These are phyloP conservation scores for Centropus unirufus DNA, from an alignment of 2,113 vertebrate species.

Conservation along the genomic window DNA sequence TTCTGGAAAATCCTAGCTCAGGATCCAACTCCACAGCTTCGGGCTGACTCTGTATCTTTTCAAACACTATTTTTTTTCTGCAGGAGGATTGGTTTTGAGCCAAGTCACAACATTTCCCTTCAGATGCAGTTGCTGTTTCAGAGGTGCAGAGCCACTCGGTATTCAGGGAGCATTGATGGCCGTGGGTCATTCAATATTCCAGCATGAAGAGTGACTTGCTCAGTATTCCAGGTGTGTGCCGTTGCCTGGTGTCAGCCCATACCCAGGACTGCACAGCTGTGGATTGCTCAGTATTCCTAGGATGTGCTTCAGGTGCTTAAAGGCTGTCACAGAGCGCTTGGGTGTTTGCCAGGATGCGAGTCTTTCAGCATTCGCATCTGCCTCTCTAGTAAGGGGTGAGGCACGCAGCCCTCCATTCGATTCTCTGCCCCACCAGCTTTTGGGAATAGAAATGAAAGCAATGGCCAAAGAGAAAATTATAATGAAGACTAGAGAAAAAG, in stretches of 20 bases:
- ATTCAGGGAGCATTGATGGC: constrained; percentile 45
- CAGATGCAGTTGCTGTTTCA: neutral
- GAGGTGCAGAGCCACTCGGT: constrained; percentile 24
- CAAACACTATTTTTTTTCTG: neutral
- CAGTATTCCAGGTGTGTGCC: constrained; percentile 8
- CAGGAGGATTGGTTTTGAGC: neutral
- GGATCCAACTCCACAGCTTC: constrained; percentile 22
- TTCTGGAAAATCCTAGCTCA: neutral
- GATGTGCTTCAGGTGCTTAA: neutral
- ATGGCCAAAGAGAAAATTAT: neutral
- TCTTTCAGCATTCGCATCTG: neutral
- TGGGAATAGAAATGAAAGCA: neutral
- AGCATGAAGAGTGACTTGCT: neutral
- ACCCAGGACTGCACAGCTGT: neutral
- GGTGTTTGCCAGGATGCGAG: neutral
- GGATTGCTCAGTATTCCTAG: constrained; percentile 49
- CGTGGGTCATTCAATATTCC: constrained; percentile 68
- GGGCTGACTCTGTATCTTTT: neutral
- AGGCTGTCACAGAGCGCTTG: neutral
- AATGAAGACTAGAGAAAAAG: neutral
- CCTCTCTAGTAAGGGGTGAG: neutral
- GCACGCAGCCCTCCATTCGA: neutral
- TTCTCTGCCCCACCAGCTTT: neutral
- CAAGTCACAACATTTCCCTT: neutral
- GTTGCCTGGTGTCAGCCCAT: neutral